These are phyloP conservation scores for Sinhomidia bicolor DNA, from an alignment of 2,888 invertebrate genomes.

Conservation along the genomic window DNA sequence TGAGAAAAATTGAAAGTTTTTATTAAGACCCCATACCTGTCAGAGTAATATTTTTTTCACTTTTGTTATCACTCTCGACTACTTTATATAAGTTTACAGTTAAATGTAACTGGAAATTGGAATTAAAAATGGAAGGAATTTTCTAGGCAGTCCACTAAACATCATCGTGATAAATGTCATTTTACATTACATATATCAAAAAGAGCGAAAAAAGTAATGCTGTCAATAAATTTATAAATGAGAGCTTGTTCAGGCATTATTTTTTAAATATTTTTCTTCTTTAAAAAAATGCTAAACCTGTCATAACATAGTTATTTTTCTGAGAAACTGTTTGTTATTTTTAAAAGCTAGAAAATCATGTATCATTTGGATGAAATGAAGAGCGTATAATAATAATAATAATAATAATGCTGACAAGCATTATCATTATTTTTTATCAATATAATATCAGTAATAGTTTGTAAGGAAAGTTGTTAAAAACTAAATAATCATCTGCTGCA, in stretches of 20 bases:
- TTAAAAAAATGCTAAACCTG: neutral
- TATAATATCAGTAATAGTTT: neutral
- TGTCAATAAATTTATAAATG: neutral
- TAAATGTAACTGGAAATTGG: constrained; percentile 48
- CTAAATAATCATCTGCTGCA: constrained; percentile 66
- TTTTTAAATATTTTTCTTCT: neutral
- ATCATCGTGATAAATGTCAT: constrained; percentile 54
- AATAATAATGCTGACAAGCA: too few species aligned
- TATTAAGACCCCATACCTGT: constrained; percentile 70
- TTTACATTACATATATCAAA: constrained; percentile 42
- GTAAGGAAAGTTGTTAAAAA: constrained; percentile 35
- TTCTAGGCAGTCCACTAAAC: constrained; percentile 64
- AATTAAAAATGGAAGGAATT: constrained; percentile 68
- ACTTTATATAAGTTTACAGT: constrained; percentile 15
- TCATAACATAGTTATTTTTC: neutral
- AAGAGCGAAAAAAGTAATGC: neutral
- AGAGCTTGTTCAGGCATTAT: neutral
- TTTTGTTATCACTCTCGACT: constrained; percentile 42
- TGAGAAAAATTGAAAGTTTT: constrained; percentile 56
- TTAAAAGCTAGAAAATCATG: too few species aligned
- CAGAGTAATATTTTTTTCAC: constrained; percentile 55
- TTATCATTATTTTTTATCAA: neutral
- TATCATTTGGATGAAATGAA: constrained; percentile 14
- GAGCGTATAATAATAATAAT: neutral
- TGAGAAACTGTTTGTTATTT: neutral